Evolutionary conservation across 1,140 invertebrate species (phyloP), one percentile per base, ranked within the genome.

Genomic region (Goniozus legneri): DNA sequence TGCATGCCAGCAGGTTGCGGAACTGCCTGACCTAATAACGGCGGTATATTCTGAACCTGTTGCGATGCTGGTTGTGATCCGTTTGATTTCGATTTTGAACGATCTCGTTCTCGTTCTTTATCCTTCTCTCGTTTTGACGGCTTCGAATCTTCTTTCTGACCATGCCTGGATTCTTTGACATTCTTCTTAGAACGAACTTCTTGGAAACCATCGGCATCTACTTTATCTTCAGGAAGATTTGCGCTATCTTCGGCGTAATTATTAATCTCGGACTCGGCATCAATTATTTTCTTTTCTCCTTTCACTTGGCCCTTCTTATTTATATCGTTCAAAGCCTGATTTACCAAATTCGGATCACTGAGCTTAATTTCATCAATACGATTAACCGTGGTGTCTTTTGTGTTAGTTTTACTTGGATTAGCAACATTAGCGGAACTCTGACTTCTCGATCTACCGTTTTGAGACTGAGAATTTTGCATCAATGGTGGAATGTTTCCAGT

Each of bases 151-250:
- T 81, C 79, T 60, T 79, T 79, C 57, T 84, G 64, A 47, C 65
- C 52, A 57, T 80, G 76, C 39, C 78, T 76, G 3, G 78, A 73
- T 39, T 84, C 82, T 57, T 85, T 85, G 0, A 80, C 80, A 53
- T 80, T 84, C 60, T 91, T 91, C 64, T 91, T 91, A 30, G 86
- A 89, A 33, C 87, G 82, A 1, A 92, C 91, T 69, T 94, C 90
- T 69, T 92, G 89, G 68, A 93, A 93, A 32, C 89, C 89, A 65
- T 91, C 88, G 60, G 87, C 79, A 38, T 77, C 74, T 0, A 75
- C 36, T 35, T 73, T 74, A 15, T 73, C 71, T 44, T 77, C 75
- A 4, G 52, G 37, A 8, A 50, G 50, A 21, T 60, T 71, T 0
- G 24, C 32, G 7, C 51, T 60, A 10, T 71, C 69, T 12, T 69